A percentile compares a stretch with the other conserved stretches of the same genome.
phyloP scores from a whole-genome alignment of 2,113 vertebrate species.

The Marmota monax region DNA sequence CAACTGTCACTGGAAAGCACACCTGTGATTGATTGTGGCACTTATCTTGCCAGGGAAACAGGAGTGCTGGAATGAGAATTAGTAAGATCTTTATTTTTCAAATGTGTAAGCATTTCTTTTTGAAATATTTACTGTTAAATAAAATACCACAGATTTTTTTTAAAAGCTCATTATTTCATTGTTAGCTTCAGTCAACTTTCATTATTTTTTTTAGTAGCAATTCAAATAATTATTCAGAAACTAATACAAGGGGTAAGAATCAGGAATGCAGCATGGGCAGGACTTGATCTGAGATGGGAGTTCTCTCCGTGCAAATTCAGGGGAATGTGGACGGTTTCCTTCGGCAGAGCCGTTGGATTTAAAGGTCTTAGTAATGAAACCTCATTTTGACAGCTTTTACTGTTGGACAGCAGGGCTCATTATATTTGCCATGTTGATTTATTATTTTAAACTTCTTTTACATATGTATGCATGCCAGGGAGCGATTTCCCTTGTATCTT shows the following conservation, averaged over 20 bases:
- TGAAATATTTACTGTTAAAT: constrained; percentile 67
- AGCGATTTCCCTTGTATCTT: constrained; percentile 70
- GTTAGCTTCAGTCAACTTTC: constrained; percentile 74
- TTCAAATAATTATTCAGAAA: constrained; percentile 80
- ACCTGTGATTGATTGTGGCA: background rate
- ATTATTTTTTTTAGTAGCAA: constrained; percentile 65
- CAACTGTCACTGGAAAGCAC: constrained; percentile 40
- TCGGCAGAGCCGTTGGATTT: constrained; percentile 72
- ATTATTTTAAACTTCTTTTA: constrained; percentile 82
- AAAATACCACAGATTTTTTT: background rate
- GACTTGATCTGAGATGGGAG: constrained; percentile 80
- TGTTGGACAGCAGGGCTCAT: constrained; percentile 76
- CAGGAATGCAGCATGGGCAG: constrained; percentile 59
- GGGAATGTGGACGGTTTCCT: constrained; percentile 65
- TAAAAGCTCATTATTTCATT: constrained; percentile 68
- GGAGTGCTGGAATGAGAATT: background rate
- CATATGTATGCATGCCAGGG: constrained; percentile 65
- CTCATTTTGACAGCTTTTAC: constrained; percentile 73
- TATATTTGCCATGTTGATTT: constrained; percentile 80
- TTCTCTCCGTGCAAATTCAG: constrained; percentile 68
- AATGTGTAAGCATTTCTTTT: constrained; percentile 63
- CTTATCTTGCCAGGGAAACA: constrained; percentile 27
- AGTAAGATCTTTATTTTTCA: constrained; percentile 70
- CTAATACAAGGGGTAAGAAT: constrained; percentile 47
- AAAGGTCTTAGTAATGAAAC: constrained; percentile 83